Evolutionary conservation across 2,888 invertebrate genomes (phyloP).

Genomic region (Cheilosia impressa): DNA sequence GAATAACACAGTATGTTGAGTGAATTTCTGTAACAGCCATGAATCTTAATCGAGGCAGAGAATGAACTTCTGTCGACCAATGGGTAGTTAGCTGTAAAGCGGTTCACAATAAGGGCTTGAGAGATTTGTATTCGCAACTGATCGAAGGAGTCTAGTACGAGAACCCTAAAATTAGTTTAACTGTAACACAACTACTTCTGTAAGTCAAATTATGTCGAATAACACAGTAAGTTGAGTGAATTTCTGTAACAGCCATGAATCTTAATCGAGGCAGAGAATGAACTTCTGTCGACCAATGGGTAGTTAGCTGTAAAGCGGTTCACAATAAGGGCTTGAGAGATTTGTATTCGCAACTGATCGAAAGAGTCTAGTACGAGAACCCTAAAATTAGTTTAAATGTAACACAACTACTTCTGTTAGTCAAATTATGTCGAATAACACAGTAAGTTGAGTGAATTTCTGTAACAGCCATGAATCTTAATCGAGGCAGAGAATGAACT

Average conservation of each 20-base stretch:
- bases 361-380: neutral
- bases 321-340: neutral
- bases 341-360: neutral
- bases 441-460: conserved; percentile 76
- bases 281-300: conserved; percentile 78
- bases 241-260: conserved; percentile 78
- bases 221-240: conserved; percentile 77
- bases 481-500: too few relatives aligned
- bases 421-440: conserved; percentile 63
- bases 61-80: conserved; percentile 72
- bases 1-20: conserved; percentile 77
- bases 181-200: conserved; percentile 78
- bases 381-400: conserved; percentile 43
- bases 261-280: conserved; percentile 77
- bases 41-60: conserved; percentile 78
- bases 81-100: neutral
- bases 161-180: neutral
- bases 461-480: too few relatives aligned
- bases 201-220: conserved; percentile 45
- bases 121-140: too few relatives aligned
- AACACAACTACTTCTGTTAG: conserved; percentile 78
- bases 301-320: conserved; percentile 48
- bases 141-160: neutral
- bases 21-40: conserved; percentile 76
- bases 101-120: too few relatives aligned